Evolutionary conservation across 2,113 vertebrate genomes (phyloP).

Genomic region (Procapra przewalskii): DNA sequence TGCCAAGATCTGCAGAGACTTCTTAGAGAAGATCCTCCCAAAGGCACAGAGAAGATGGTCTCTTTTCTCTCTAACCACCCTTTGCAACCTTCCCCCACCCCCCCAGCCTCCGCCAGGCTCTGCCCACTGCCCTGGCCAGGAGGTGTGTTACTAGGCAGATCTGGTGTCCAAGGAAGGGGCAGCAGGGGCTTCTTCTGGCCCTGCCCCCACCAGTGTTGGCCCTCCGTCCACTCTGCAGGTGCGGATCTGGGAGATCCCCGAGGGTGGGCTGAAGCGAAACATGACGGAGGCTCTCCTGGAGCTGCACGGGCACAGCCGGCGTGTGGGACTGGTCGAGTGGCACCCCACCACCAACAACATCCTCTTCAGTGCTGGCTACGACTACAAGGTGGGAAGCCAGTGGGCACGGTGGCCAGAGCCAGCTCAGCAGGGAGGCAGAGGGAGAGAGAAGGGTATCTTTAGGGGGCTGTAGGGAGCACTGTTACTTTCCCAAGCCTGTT

Average conservation of each 20-base stretch:
- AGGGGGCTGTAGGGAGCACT: too few relatives aligned
- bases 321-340: conserved; percentile 96
- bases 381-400: conserved; percentile 90
- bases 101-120: neutral
- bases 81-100: neutral
- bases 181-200: neutral
- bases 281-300: conserved; percentile 94
- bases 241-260: conserved; percentile 96
- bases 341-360: conserved; percentile 96
- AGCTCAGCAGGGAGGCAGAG: accelerated
- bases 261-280: conserved; percentile 91
- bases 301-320: conserved; percentile 95
- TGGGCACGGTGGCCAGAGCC: neutral
- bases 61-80: neutral
- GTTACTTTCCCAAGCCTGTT: neutral
- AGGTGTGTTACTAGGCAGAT: neutral
- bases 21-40: neutral
- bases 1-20: neutral
- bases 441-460: neutral
- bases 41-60: neutral
- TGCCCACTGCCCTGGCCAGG: accelerated
- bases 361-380: conserved; percentile 96
- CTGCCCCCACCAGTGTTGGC: neutral
- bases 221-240: conserved; percentile 79
- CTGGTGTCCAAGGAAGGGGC: neutral